Percentiles rank a stretch among this genome's conserved stretches.
These are phyloP conservation scores for Lordiphosa mommai DNA, from an alignment of 1,140 invertebrate species.

Conservation along the genomic window DNA sequence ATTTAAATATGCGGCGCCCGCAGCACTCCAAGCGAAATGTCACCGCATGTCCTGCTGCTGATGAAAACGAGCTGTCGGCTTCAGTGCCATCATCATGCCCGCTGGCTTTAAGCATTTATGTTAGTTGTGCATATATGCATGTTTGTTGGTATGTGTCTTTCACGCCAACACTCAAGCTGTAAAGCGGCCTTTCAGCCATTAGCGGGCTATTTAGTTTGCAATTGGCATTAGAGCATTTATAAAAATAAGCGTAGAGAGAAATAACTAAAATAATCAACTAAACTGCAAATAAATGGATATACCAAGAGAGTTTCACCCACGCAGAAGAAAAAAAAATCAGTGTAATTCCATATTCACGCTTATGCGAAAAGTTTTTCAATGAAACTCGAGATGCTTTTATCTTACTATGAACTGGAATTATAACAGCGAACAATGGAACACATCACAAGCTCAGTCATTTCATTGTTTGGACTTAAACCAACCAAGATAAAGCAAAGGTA, in stretches of 20 bases:
- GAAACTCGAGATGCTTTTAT: constrained; percentile 35
- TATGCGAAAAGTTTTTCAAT: constrained; percentile 67
- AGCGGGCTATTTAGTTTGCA: no score
- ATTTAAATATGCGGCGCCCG: constrained; percentile 68
- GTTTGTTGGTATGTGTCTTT: not conserved
- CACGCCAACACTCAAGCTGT: constrained; percentile 10
- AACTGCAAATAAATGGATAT: constrained; percentile 3
- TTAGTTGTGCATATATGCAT: constrained; percentile 15
- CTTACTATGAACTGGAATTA: constrained; percentile 7
- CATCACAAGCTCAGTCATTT: not conserved
- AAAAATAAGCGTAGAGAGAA: not conserved
- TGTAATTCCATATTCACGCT: constrained; percentile 54
- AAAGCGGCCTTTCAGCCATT: no score
- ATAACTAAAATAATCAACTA: constrained; percentile 2
- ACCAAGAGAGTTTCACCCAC: not conserved
- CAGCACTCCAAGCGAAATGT: constrained; percentile 54
- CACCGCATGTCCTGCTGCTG: constrained; percentile 60
- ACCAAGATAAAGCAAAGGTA: no score
- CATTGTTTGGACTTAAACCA: no score
- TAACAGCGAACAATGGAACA: constrained; percentile 13
- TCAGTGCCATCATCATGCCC: constrained; percentile 2
- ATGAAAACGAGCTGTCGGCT: constrained; percentile 58
- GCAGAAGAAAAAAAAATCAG: constrained; percentile 43
- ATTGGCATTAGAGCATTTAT: not conserved
- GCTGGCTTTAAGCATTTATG: not conserved